Base-by-base conservation (phyloP, 2,797 vertebrate species). In the Anguilla obscura region DNA sequence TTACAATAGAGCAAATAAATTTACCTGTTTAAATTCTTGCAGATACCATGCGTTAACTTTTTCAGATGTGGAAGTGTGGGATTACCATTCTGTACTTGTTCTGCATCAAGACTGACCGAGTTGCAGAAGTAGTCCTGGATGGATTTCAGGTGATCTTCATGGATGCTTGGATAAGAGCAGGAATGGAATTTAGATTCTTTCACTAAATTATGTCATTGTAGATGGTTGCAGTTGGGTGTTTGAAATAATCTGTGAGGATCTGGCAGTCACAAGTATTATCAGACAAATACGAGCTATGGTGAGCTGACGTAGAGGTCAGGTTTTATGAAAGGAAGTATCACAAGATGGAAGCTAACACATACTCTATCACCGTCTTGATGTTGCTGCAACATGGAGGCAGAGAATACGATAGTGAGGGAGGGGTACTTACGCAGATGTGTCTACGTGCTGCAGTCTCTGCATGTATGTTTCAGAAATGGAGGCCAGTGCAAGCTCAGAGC, bases 21-120 rank as follows among this genome's bases (percentile, higher is more conserved):
- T 90, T 96, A 99, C 98, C 97, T 97, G 93, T 97, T 97, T 10
- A 99, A 96, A 86, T 96, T 97, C 93, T 97, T 98, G 95, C 98
- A 99, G 91, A 99, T 95, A 1, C 92, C 87, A 4, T 92, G 89
- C 0, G 94, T 96, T 10, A 99, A 95, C 91, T 98, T 98, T 94
- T 96, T 98, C 16, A 99, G 95, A 0, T 97, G 96, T 0, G 98
- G 98, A 0, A 99, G 97, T 88, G 90, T 96, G 84, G 93, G 93
- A 87, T 96, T 97, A 3, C 98, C 97, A 0, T 93, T 97, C 88
- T 98, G 97, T 40, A 96, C 94, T 1, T 96, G 96, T 87, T 99
- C 98, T 21, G 95, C 95, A 89, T 99, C 98, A 82, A 94, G 94
- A 89, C 90, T 84, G 7, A 99, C 93, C 45, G 97, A 96, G 69